phyloP scores from a whole-genome alignment of 2,888 invertebrate species.

The Drosophila quinaria region DNA sequence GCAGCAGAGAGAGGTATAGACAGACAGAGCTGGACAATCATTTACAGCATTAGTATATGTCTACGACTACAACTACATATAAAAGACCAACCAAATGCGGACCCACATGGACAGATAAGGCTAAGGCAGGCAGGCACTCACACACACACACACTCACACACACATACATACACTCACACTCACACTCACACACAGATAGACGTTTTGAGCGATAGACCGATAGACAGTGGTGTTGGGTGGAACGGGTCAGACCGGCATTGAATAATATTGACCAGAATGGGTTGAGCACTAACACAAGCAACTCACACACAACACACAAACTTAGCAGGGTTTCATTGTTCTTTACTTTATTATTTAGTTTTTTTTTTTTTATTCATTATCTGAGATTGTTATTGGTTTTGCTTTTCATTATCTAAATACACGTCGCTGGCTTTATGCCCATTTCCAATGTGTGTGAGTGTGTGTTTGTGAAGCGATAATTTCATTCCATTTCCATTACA shows the following conservation, averaged over 20 bases:
- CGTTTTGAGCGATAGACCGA: slow-evolving; percentile 22
- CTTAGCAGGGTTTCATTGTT: slow-evolving; percentile 28
- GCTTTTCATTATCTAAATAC: slow-evolving; percentile 71
- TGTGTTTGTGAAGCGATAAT: slow-evolving; percentile 37
- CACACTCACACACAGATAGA: slow-evolving; percentile 8
- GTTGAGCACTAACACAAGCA: slow-evolving; percentile 44
- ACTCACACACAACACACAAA: slow-evolving; percentile 15
- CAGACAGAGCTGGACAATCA: slow-evolving; percentile 14
- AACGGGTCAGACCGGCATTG: slow-evolving; percentile 52
- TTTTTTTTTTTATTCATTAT: slow-evolving; percentile 48
- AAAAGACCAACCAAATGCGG: slow-evolving; percentile 55
- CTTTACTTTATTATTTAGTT: slow-evolving; percentile 7
- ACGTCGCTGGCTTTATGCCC: slow-evolving; percentile 65
- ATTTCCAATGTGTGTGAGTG: slow-evolving; percentile 42
- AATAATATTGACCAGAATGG: slow-evolving; percentile 74
- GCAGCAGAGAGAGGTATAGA: slow-evolving; percentile 2
- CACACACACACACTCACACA: slow-evolving; percentile 3
- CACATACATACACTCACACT: background rate
- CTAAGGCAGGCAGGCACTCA: slow-evolving; percentile 52
- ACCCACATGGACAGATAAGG: slow-evolving; percentile 64
- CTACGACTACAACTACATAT: background rate
- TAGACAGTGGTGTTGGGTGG: slow-evolving; percentile 19
- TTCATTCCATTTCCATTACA: slow-evolving; percentile 59
- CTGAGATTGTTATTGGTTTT: slow-evolving; percentile 61
- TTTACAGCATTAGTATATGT: slow-evolving; percentile 4